phyloP scores from a whole-genome alignment of 2,797 vertebrate species.

The Pteronotus mesoamericanus region DNA sequence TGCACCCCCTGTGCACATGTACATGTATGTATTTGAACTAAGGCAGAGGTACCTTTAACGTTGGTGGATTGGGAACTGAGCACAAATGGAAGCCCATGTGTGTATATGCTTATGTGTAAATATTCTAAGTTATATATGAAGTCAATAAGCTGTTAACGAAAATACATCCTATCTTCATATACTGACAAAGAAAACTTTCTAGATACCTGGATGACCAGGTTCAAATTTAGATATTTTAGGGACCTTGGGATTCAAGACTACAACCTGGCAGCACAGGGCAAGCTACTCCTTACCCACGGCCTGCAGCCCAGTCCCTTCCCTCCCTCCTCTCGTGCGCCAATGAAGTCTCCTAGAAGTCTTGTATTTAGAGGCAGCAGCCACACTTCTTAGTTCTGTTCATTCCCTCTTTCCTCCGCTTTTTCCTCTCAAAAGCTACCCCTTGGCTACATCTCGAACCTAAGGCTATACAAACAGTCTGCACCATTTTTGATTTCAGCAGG shows the following conservation, averaged over 20 bases:
- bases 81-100: not conserved
- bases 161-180: not conserved
- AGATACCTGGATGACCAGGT: not conserved
- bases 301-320: not conserved
- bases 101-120: not conserved
- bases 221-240: not conserved
- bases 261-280: not conserved
- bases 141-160: not conserved
- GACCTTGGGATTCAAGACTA: not conserved
- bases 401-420: not conserved
- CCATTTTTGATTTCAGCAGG: not conserved
- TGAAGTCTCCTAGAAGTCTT: not conserved
- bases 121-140: not conserved
- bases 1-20: not conserved
- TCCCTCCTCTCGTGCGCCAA: not conserved
- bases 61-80: not conserved
- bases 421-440: too few relatives aligned
- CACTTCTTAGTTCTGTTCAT: not conserved
- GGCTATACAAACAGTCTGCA: not conserved
- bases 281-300: too few relatives aligned
- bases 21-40: not conserved
- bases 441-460: not conserved
- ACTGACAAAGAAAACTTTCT: not conserved
- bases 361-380: not conserved
- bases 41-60: not conserved